These are phyloP conservation scores for Characodon lateralis DNA, from an alignment of 2,797 vertebrate species.

Conservation along the genomic window DNA sequence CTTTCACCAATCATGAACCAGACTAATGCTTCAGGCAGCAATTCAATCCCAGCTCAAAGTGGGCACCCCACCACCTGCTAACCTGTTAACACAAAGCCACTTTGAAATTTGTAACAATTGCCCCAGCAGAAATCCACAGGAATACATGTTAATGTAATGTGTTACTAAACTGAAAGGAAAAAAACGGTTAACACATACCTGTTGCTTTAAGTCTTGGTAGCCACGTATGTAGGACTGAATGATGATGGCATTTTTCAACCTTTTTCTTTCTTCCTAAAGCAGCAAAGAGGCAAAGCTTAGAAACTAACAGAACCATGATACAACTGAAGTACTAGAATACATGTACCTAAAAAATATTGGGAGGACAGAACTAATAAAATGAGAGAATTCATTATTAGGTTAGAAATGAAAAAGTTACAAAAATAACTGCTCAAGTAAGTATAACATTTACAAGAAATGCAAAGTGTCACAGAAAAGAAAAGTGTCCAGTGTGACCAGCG, in stretches of 20 bases:
- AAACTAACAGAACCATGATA: not conserved
- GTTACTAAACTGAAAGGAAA: not conserved
- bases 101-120: not conserved
- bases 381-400: not conserved
- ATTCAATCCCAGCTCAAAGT: not conserved
- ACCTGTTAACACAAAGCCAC: not conserved
- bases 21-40: not conserved
- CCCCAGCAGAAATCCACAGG: not conserved
- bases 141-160: not conserved
- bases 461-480: not conserved
- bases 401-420: not conserved
- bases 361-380: not conserved
- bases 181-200: conserved; percentile 77
- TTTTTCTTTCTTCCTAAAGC: conserved; percentile 92
- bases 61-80: not conserved
- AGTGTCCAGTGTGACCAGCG: not conserved
- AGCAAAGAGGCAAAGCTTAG: conserved; percentile 5
- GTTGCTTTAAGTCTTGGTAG: conserved; percentile 92
- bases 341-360: not conserved
- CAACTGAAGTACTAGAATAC: not conserved
- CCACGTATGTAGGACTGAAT: conserved; percentile 97
- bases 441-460: not conserved
- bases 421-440: not conserved
- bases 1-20: not conserved
- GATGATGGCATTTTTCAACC: conserved; percentile 94